Evolutionary conservation across 2,888 invertebrate genomes (phyloP), one percentile per base, ranked within the genome.

Genomic region (Epistrophella euchroma): DNA sequence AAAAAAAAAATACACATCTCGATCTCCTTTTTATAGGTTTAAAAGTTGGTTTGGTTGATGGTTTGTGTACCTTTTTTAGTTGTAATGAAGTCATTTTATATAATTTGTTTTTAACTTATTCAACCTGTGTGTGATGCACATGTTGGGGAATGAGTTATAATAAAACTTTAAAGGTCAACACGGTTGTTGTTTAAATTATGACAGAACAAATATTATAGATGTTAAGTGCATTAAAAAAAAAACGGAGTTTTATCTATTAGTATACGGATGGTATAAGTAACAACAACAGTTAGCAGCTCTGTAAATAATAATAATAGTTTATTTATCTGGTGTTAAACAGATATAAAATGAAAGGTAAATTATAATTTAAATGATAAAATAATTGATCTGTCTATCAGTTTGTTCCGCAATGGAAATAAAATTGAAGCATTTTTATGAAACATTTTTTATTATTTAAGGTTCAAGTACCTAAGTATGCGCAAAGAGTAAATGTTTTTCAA

Each of bases 31-130:
- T 84, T 79, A 70, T 68, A 68, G 68, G 78, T 83, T 78, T 71
- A 47, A 68, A 47, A 68, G 47, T 52, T 64, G 28, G 76, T 15
- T 56, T 47, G 32, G 58, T 58, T 73, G 32, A n/a, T n/a, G 35
- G 37, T 82, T 70, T 6, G n/a, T n/a, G 37, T 64, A 19, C 45
- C 10, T 11, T 15, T 47, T 47, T 19, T 9, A 13, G 2, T 45
- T 45, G 45, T 70, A 56, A 47, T 83, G 37, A 71, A 71, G 37
- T 84, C 45, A 76, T 85, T 60, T 80, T 81, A 77, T 80, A 72
- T 72, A 85, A 72, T 76, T 85, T 85, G 47, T 76, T 71, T 68
- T 35, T 66, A 73, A 22, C 47, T 71, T 66, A 60, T 32, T 32
- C 62, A 32, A n/a, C n/a, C n/a, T 64, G 45, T 45, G 47, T 56